Conservation (phyloP, 1,140 invertebrate genomes). For the Zaprionus africanus region DNA sequence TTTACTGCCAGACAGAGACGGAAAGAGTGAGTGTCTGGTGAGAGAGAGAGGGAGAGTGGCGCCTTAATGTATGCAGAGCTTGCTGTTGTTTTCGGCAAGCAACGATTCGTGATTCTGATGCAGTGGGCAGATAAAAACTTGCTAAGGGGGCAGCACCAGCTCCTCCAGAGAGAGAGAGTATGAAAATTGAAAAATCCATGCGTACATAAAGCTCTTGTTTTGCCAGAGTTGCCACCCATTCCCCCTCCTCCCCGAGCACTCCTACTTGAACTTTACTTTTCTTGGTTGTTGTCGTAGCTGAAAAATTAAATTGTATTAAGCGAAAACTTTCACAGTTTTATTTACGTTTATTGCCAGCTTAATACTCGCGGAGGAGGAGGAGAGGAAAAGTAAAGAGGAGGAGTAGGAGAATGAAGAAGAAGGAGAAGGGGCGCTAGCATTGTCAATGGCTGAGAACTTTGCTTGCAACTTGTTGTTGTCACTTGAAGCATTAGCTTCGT, state of each 20-base stretch:
- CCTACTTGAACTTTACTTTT: constrained; percentile 13
- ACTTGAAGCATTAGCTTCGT: constrained; percentile 8
- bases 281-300: constrained; percentile 30
- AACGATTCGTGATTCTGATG: constrained; percentile 72
- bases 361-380: constrained; percentile 16
- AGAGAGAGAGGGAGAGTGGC: background rate
- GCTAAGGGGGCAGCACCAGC: background rate
- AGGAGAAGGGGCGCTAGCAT: background rate
- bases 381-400: background rate
- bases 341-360: constrained; percentile 54
- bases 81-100: constrained; percentile 10
- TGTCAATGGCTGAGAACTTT: constrained; percentile 3
- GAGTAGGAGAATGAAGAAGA: background rate
- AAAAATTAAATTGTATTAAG: constrained; percentile 66
- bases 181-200: constrained; percentile 36
- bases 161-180: background rate
- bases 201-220: background rate
- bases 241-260: background rate
- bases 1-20: constrained; percentile 31
- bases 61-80: constrained; percentile 68
- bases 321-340: constrained; percentile 46
- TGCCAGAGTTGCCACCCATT: background rate
- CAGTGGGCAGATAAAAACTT: constrained; percentile 66
- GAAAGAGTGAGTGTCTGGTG: background rate
- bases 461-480: constrained; percentile 38